Base-by-base conservation (phyloP, 1,140 invertebrate species). In the Drosophila hydei region DNA sequence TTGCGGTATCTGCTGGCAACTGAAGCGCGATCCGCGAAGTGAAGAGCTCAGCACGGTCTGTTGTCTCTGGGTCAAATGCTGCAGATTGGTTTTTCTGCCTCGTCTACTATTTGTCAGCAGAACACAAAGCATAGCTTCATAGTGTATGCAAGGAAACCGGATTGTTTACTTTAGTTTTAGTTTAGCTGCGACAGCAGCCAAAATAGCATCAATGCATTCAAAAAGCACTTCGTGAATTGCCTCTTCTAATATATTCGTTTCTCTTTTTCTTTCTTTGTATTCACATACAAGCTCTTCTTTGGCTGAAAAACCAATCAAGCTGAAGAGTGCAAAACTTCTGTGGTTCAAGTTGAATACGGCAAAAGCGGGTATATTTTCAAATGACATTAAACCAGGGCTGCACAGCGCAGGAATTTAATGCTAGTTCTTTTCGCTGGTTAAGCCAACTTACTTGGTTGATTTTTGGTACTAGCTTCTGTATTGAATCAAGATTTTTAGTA, bases 41-140 rank as follows among this genome's bases (percentile, higher is more conserved):
- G 36, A 38, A 12, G 12, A 61, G 52, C 25, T 27, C 25, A 27
- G 25, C 30, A 33, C 47, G 36, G 52, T 72, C 54, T 27, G 62
- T 60, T 62, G 30, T 72, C 69, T 72, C 54, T 72, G 69, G 69
- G 69, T 72, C 69, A 72, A 72, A 67, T 59, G 62, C 62, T 51
- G 51, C 45, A 51, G 67, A 63, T 42, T 42, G 38, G n/a, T 6
- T 42, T 42, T 16, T 42, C 38, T 42, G 5, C 38, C 8, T 16
- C 38, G 9, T 42, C 38, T 42, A n/a, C 38, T 42, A 42, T 42
- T 63, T 56, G 47, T 48, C 23, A 50, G 38, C 52, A 67, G 61
- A 64, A 72, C 69, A 58, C 30, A 33, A 33, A 33, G 30, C 43
- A 21, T 55, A 68, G 56, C 51, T 25, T 14, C 42, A 21, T 42